Evolutionary conservation across 2,113 vertebrate genomes (phyloP), one percentile per base, ranked within the genome.

Genomic region (Tursiops truncatus): DNA sequence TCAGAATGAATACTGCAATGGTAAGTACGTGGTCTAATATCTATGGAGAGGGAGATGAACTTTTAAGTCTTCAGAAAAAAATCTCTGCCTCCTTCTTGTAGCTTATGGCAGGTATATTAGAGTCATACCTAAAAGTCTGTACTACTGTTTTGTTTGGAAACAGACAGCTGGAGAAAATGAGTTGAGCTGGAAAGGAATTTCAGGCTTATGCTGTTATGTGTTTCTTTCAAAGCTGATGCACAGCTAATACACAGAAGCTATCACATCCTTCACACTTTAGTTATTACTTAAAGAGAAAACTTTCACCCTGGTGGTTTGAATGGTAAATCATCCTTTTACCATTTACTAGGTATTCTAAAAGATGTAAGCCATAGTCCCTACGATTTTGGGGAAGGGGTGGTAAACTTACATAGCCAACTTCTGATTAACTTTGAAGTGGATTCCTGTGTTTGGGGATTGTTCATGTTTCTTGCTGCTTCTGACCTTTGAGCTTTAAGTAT

Each of bases 1-100:
- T 97, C 99, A 99, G 96, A 99, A 99, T 20, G 99, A 99, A 23
- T 99, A 99, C 96, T 99, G 99, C 97, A 99, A 99, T 18, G 99
- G 99, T 99, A 97, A 97, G 99, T 91, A n/a, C 20, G 62, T 4
- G 17, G 10, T 14, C 3, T 10, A 1, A 1, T 23, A 10, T 20
- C 56, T 25, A 1, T 0, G 0, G 11, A 50, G 65, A 91, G 21
- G 47, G 18, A 81, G 26, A 36, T 41, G 53, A 36, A 70, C 47
- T 47, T 50, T 18, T 26, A 60, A 77, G 65, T n/a, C 53, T 94
- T 41, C 1, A 18, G n/a, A 76, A 58, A 47, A 79, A 65, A 33
- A 21, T 7, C 62, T 63, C 44, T 53, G 21, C 33, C 44, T 53
- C 36, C 60, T 41, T 33, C 26, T 76, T 20, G 28, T 12, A 58